These are phyloP conservation scores for Vidua macroura DNA, from an alignment of 2,113 vertebrate species.

Conservation along the genomic window DNA sequence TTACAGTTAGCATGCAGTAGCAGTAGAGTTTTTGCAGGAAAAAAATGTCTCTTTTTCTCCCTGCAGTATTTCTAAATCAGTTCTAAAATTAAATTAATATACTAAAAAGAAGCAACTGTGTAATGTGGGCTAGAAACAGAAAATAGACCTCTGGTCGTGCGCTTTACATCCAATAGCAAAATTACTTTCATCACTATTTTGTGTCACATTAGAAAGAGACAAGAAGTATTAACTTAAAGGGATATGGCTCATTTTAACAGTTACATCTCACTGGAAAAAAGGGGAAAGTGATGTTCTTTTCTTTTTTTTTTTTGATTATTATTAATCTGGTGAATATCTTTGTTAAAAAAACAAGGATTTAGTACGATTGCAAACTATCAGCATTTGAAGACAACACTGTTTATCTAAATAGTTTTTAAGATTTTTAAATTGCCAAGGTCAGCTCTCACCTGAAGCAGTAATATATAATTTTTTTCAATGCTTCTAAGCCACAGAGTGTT, in stretches of 20 bases:
- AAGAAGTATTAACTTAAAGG: not conserved
- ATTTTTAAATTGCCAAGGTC: not conserved
- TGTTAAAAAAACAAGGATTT: not conserved
- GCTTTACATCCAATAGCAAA: not conserved
- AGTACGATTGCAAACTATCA: not conserved
- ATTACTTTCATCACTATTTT: not conserved
- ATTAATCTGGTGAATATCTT: not conserved
- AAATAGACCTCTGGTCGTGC: not conserved
- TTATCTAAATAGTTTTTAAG: not conserved
- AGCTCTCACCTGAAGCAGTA: not conserved
- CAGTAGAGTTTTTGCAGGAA: not conserved
- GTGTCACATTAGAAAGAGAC: not conserved
- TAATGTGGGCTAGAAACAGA: not conserved
- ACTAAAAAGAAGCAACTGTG: not conserved
- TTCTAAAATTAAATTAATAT: constrained; percentile 32
- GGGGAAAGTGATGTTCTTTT: accelerated
- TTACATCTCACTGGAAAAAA: not conserved
- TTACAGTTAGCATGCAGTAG: not conserved
- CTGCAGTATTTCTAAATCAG: not conserved
- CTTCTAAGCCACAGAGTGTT: not conserved
- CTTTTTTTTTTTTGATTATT: not conserved
- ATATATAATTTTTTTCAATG: not conserved
- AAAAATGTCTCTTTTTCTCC: not conserved
- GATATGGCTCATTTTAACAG: not conserved
- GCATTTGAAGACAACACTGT: not conserved